Evolutionary conservation across 2,113 vertebrate genomes (phyloP).

Genomic region (Gorsachius goisagi): DNA sequence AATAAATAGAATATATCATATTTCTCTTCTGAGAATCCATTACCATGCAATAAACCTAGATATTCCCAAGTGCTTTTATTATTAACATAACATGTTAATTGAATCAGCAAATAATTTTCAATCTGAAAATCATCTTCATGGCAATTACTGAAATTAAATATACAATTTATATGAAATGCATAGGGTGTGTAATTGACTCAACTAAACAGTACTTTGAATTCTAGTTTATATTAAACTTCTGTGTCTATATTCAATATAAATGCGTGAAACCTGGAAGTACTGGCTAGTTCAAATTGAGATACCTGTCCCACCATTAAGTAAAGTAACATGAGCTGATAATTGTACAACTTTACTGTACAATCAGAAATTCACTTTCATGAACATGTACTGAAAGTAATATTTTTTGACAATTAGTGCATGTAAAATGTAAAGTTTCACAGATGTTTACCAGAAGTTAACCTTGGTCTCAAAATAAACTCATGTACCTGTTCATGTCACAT

Average conservation of each 20-base stretch:
- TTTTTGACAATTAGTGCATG: neutral
- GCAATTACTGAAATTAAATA: neutral
- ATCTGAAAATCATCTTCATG: neutral
- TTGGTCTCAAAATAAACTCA: neutral
- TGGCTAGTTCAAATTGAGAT: neutral
- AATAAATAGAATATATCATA: neutral
- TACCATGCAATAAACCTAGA: constrained; percentile 10
- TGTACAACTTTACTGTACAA: neutral
- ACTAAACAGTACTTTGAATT: neutral
- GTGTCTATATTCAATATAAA: neutral
- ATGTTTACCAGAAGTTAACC: neutral
- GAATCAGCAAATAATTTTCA: constrained; percentile 32
- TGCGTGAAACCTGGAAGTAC: neutral
- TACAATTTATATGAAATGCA: neutral
- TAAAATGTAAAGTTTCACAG: neutral
- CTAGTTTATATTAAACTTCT: neutral
- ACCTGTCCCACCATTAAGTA: neutral
- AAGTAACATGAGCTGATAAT: neutral
- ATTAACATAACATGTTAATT: constrained; percentile 23
- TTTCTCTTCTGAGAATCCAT: constrained; percentile 4
- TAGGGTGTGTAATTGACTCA: neutral
- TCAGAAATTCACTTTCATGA: neutral
- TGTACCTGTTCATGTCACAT: neutral
- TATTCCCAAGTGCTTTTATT: constrained; percentile 1
- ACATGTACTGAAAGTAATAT: neutral